phyloP scores from a whole-genome alignment of 2,113 vertebrate species.

The Urocynchramus pylzowi region DNA sequence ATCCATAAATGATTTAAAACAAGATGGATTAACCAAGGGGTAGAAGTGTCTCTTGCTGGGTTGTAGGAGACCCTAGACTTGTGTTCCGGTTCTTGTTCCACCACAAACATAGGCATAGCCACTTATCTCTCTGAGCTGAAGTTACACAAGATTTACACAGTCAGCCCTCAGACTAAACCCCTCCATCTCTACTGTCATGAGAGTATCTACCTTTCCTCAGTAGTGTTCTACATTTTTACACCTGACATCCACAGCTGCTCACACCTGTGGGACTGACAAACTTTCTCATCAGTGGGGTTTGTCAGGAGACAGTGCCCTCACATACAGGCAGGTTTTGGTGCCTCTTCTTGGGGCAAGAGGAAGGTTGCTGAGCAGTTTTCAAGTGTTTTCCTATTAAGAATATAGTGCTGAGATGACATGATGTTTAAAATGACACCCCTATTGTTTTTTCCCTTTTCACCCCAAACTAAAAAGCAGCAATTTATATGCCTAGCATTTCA shows the following conservation, averaged over 20 bases:
- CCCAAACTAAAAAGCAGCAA: not conserved
- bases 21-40: not conserved
- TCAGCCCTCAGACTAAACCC: not conserved
- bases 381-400: not conserved
- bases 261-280: not conserved
- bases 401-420: not conserved
- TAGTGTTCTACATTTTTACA: not conserved
- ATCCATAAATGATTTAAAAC: constrained; percentile 42
- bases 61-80: not conserved
- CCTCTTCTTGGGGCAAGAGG: not conserved
- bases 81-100: not conserved
- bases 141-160: not conserved
- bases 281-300: not conserved
- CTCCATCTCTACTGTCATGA: not conserved
- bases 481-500: constrained; percentile 4
- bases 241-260: not conserved
- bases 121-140: not conserved
- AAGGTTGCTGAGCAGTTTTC: not conserved
- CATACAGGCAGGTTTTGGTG: not conserved
- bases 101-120: not conserved
- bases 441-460: not conserved
- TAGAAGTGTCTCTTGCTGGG: not conserved
- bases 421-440: not conserved
- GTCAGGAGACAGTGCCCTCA: not conserved
- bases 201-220: not conserved